Evolutionary conservation across 2,797 vertebrate species (phyloP).

Genomic region (Echiichthys vipera): DNA sequence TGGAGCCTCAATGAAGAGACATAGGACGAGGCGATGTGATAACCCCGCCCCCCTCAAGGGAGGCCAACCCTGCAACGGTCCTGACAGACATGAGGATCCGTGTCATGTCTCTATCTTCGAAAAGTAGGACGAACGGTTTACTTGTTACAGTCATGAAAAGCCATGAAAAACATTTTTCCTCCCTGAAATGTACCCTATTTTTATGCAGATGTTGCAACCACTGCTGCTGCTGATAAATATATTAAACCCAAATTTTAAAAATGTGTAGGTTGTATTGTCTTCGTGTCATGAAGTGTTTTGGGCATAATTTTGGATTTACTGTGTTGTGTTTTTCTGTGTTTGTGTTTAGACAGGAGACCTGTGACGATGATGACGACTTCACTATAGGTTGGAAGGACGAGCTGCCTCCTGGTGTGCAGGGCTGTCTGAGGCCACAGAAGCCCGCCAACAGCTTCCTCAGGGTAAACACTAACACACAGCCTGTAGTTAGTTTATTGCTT

Average conservation of each 20-base stretch:
- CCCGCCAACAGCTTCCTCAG: conserved; percentile 88
- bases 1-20: conserved; percentile 79
- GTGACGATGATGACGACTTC: conserved; percentile 91
- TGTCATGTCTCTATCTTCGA: conserved; percentile 89
- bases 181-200: background rate
- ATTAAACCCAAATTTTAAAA: background rate
- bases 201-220: background rate
- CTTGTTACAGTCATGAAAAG: background rate
- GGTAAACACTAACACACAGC: conserved; percentile 73
- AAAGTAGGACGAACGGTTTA: conserved; percentile 65
- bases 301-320: background rate
- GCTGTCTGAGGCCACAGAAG: conserved; percentile 85
- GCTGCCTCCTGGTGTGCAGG: conserved; percentile 82
- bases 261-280: background rate
- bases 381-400: conserved; percentile 74
- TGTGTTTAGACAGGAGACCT: conserved; percentile 85
- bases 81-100: conserved; percentile 77
- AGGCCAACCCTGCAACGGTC: conserved; percentile 86
- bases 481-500: background rate
- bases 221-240: background rate
- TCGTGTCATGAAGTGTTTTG: too few species aligned
- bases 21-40: conserved; percentile 86
- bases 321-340: background rate
- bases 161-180: background rate
- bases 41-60: conserved; percentile 86